Evolutionary conservation across 2,888 invertebrate species (phyloP).

Genomic region (Drosophila nr. medialis): DNA sequence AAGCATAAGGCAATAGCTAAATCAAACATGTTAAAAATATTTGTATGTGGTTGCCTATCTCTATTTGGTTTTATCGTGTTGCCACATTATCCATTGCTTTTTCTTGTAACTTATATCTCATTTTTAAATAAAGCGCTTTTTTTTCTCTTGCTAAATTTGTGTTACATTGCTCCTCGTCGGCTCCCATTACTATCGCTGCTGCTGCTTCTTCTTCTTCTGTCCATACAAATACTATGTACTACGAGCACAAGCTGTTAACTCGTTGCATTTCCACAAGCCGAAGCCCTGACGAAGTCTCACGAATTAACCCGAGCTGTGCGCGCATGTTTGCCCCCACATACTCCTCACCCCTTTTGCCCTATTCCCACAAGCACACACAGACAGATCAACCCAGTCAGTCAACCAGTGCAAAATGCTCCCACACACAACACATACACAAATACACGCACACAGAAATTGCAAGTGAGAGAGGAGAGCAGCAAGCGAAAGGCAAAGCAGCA

Average conservation of each 20-base stretch:
- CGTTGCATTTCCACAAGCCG: slow-evolving; percentile 61
- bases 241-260: slow-evolving; percentile 62
- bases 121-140: slow-evolving; percentile 58
- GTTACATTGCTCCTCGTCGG: slow-evolving; percentile 44
- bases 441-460: slow-evolving; percentile 51
- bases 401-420: slow-evolving; percentile 61
- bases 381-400: slow-evolving; percentile 37
- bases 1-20: background rate
- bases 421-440: slow-evolving; percentile 32
- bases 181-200: slow-evolving; percentile 60
- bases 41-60: slow-evolving; percentile 28
- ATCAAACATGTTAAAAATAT: slow-evolving; percentile 35
- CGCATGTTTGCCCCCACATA: slow-evolving; percentile 64
- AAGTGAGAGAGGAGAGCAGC: slow-evolving; percentile 50
- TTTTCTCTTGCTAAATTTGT: slow-evolving; percentile 33
- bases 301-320: slow-evolving; percentile 66
- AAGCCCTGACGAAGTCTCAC: slow-evolving; percentile 55
- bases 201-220: slow-evolving; percentile 57
- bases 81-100: slow-evolving; percentile 32
- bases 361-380: slow-evolving; percentile 15
- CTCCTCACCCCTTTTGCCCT: slow-evolving; percentile 1
- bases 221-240: slow-evolving; percentile 72
- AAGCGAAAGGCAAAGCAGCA: slow-evolving; percentile 22
- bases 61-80: slow-evolving; percentile 41
- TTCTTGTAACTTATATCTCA: slow-evolving; percentile 28